phyloP scores from a whole-genome alignment of 1,140 invertebrate species.

The Drosophila quadrilineata region DNA sequence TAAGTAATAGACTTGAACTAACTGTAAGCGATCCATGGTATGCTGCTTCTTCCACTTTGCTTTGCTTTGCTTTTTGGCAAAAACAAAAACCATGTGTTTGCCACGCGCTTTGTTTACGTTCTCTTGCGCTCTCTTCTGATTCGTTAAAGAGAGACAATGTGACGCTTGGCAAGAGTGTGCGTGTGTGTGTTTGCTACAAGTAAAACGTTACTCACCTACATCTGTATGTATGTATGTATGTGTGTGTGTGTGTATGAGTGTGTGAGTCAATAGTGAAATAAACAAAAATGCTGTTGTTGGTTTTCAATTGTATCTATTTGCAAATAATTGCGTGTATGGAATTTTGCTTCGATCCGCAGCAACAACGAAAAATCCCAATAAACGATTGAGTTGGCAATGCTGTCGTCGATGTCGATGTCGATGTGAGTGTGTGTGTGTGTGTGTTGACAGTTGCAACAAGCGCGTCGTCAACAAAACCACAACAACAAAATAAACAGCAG shows the following conservation, averaged over 20 bases:
- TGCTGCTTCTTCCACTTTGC: conserved; percentile 48
- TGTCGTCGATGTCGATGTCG: background rate
- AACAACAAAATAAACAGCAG: conserved; percentile 25
- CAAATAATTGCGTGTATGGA: conserved; percentile 24
- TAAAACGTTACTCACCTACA: too few relatives aligned
- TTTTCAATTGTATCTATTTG: conserved; percentile 22
- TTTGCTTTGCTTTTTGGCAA: conserved; percentile 55
- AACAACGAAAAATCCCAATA: conserved; percentile 21
- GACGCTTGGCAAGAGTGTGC: conserved; percentile 12
- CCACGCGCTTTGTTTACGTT: conserved; percentile 55
- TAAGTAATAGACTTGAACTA: conserved; percentile 23
- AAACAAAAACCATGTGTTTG: conserved; percentile 79
- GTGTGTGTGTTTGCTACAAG: background rate
- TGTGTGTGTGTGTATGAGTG: conserved; percentile 6
- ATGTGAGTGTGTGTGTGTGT: conserved; percentile 5
- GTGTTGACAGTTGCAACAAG: conserved; percentile 46
- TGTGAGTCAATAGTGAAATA: conserved; percentile 20
- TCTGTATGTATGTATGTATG: background rate
- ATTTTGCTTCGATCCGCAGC: conserved; percentile 21
- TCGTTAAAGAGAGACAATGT: conserved; percentile 24
- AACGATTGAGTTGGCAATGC: conserved; percentile 9
- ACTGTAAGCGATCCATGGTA: conserved; percentile 57
- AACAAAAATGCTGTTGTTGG: conserved; percentile 31
- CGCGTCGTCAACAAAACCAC: conserved; percentile 25
- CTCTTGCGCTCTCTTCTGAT: conserved; percentile 2